phyloP scores from a whole-genome alignment of 2,797 vertebrate genomes.

The Anguilla anguilla region DNA sequence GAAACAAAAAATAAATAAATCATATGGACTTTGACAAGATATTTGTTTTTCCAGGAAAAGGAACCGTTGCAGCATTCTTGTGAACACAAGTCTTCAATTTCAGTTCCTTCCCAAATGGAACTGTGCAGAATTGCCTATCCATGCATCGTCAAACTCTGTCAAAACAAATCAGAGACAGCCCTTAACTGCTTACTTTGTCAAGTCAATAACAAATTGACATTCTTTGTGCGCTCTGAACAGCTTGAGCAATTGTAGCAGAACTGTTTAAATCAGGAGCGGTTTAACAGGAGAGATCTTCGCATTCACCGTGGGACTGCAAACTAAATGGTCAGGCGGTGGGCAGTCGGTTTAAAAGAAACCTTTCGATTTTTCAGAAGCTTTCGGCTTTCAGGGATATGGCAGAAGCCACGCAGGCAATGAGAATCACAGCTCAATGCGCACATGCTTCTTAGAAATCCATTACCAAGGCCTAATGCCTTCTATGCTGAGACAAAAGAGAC shows the following conservation, averaged over 20 bases:
- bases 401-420: not conserved
- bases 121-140: not conserved
- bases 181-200: not conserved
- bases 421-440: not conserved
- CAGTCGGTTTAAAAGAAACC: not conserved
- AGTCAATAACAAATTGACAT: not conserved
- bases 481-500: not conserved
- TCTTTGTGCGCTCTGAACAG: not conserved
- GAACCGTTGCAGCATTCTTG: not conserved
- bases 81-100: not conserved
- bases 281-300: not conserved
- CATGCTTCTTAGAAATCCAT: not conserved
- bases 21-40: not conserved
- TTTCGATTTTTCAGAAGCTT: not conserved
- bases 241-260: not conserved
- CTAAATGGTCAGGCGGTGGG: not conserved
- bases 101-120: constrained; percentile 11
- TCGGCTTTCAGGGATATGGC: not conserved
- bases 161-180: not conserved
- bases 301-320: not conserved
- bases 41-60: not conserved
- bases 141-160: not conserved
- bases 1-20: constrained; percentile 22
- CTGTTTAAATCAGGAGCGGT: not conserved
- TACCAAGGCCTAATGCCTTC: not conserved